A percentile compares a stretch with the other conserved stretches of the same genome.
Conservation (phyloP, 1,140 invertebrate species). For the Nephotettix cincticeps region DNA sequence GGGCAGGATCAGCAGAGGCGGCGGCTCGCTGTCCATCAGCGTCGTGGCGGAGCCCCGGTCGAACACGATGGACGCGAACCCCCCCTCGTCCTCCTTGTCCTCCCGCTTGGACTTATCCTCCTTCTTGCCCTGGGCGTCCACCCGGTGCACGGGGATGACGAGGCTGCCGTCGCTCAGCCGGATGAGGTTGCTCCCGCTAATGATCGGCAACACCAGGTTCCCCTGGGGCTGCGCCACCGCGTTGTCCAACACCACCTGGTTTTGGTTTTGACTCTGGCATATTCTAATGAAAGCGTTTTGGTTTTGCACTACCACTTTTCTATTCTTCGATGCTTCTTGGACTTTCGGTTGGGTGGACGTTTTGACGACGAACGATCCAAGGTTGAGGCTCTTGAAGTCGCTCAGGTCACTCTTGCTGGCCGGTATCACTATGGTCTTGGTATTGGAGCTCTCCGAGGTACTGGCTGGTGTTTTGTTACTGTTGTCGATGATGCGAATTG, state of each 20-base stretch:
- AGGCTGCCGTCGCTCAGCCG: neutral
- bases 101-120: neutral
- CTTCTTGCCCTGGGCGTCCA: neutral
- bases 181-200: neutral
- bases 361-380: constrained; percentile 34
- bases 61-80: neutral
- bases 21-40: constrained; percentile 6
- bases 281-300: constrained; percentile 3
- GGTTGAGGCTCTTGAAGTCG: constrained; percentile 34
- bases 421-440: neutral
- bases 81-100: neutral
- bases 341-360: neutral
- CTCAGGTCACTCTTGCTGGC: constrained; percentile 9
- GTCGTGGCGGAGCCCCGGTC: neutral
- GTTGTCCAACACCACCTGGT: neutral
- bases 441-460: neutral
- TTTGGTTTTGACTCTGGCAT: neutral
- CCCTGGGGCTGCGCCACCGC: neutral
- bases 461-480: constrained; percentile 7
- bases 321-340: neutral
- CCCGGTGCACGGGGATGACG: neutral
- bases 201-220: constrained; percentile 7
- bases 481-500: constrained; percentile 35
- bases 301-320: neutral
- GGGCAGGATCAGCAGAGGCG: neutral